Conservation (phyloP, 2,888 invertebrate genomes). For the Temnothorax ravouxi region DNA sequence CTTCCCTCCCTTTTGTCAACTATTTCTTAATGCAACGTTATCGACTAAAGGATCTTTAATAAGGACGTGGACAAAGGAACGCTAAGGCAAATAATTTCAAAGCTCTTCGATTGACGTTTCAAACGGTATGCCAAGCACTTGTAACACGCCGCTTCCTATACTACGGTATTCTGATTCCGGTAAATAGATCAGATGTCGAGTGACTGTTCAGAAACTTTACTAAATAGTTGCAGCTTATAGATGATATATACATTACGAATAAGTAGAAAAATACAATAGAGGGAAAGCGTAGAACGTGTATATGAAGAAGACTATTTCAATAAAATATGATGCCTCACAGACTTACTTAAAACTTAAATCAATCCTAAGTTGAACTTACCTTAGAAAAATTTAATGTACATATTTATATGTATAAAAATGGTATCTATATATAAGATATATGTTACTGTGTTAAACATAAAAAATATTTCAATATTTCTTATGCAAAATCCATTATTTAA, state of each 20-base stretch:
- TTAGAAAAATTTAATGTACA: not conserved
- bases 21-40: not conserved
- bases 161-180: constrained; percentile 15
- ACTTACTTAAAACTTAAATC: not conserved
- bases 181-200: constrained; percentile 35
- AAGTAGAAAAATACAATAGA: not conserved
- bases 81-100: constrained; percentile 39
- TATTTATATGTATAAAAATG: not conserved
- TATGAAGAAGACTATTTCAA: not conserved
- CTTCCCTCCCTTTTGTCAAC: not conserved
- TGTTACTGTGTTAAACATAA: not conserved
- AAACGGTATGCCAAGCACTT: constrained; percentile 31
- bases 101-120: constrained; percentile 23
- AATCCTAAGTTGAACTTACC: not conserved
- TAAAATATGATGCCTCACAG: not conserved
- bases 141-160: constrained; percentile 8
- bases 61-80: constrained; percentile 30
- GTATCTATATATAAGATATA: not conserved
- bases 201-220: constrained; percentile 20
- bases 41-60: constrained; percentile 21
- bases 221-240: not conserved
- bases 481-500: not conserved
- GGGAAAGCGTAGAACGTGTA: not conserved
- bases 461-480: not conserved
- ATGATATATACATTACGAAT: not conserved